phyloP scores from a whole-genome alignment of 2,113 vertebrate genomes.

The Callipepla californica region DNA sequence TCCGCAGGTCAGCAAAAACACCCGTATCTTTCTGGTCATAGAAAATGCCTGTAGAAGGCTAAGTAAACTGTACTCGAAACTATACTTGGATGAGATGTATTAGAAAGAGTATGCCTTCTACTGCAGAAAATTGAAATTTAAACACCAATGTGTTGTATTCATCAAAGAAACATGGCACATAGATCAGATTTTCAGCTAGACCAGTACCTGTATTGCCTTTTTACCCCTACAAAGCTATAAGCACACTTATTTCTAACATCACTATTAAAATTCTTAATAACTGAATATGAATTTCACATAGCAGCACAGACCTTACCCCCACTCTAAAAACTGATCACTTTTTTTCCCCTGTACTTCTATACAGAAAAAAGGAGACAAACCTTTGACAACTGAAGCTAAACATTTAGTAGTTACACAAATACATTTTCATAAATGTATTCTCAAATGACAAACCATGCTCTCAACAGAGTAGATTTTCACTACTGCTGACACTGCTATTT shows the following conservation, averaged over 20 bases:
- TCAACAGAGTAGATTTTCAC: neutral
- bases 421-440: neutral
- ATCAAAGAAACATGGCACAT: neutral
- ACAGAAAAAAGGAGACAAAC: neutral
- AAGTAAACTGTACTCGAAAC: neutral
- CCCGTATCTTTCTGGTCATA: neutral
- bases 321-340: neutral
- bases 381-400: neutral
- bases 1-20: neutral
- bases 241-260: neutral
- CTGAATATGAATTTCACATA: neutral
- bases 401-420: neutral
- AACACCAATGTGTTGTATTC: neutral
- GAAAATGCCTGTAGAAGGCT: neutral
- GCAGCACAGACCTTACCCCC: neutral
- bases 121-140: neutral
- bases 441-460: neutral
- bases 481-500: neutral
- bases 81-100: neutral
- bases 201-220: neutral
- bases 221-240: neutral
- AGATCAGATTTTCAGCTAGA: neutral
- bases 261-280: neutral
- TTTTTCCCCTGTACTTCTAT: neutral
- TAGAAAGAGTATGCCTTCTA: neutral